These are phyloP conservation scores for Lithobates sylvaticus DNA, from an alignment of 2,797 vertebrate species.

Conservation along the genomic window DNA sequence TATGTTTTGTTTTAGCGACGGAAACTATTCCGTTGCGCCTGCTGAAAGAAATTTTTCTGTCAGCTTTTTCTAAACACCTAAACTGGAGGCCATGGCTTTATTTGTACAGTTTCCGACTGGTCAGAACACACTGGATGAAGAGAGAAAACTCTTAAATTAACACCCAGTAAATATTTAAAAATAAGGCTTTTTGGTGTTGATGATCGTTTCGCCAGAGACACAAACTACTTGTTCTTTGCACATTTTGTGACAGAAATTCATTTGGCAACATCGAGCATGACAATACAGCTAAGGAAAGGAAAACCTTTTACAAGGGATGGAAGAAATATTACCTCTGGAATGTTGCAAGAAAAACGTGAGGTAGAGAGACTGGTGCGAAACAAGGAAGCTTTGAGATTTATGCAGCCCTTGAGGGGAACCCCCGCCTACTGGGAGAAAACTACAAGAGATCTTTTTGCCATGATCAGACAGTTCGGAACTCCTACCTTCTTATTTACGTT, in stretches of 20 bases:
- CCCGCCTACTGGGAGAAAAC: conserved; percentile 63
- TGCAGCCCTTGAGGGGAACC: conserved; percentile 62
- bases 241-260: conserved; percentile 39
- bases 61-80: conserved; percentile 61
- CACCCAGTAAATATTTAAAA: background rate
- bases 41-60: conserved; percentile 60
- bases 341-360: conserved; percentile 59
- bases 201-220: too few relatives aligned
- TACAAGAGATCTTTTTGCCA: background rate
- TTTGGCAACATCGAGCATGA: conserved; percentile 19
- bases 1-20: background rate
- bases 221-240: background rate
- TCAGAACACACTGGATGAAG: conserved; percentile 58
- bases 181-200: conserved; percentile 19
- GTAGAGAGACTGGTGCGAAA: conserved; percentile 56
- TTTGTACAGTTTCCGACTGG: conserved; percentile 61
- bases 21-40: conserved; percentile 3
- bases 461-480: background rate
- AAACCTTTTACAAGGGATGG: conserved; percentile 52
- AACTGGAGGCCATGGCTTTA: conserved; percentile 58
- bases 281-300: conserved; percentile 51
- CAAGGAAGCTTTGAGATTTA: conserved; percentile 59
- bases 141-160: background rate
- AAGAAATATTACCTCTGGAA: conserved; percentile 37
- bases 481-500: background rate